Percentiles rank a stretch among this genome's conserved stretches.
Evolutionary conservation across 2,888 invertebrate genomes (phyloP).

Genomic region (Cosmia pyralina): DNA sequence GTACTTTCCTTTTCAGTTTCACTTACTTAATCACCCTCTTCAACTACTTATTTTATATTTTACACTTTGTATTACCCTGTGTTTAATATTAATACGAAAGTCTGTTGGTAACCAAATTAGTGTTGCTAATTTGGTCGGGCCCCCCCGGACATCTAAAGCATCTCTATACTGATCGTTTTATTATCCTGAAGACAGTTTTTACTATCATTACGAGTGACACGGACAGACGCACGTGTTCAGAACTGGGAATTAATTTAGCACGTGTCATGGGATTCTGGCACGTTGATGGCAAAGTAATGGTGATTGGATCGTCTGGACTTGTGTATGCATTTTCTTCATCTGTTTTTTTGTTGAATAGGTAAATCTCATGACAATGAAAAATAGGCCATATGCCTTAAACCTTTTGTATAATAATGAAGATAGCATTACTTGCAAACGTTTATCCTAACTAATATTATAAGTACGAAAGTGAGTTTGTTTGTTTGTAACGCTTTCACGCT

Average conservation of each 20-base stretch:
- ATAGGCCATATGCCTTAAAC: neutral
- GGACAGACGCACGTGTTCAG: constrained; percentile 52
- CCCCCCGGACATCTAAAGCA: constrained; percentile 1
- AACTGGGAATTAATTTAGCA: constrained; percentile 58
- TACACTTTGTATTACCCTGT: neutral
- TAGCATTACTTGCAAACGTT: neutral
- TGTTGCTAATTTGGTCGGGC: neutral
- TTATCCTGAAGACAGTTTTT: constrained; percentile 51
- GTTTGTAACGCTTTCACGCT: too few species aligned
- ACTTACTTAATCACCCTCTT: neutral
- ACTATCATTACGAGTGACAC: constrained; percentile 57
- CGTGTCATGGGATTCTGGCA: constrained; percentile 53
- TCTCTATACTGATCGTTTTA: constrained; percentile 24
- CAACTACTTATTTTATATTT: neutral
- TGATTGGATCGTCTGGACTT: constrained; percentile 39
- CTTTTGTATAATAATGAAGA: neutral
- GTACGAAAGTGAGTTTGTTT: too few species aligned
- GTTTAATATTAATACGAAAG: neutral
- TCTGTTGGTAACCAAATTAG: constrained; percentile 3
- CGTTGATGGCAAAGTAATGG: constrained; percentile 46
- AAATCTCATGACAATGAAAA: neutral
- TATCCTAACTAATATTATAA: neutral
- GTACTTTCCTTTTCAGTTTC: neutral
- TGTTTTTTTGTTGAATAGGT: neutral
- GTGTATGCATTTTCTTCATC: constrained; percentile 4